phyloP scores from a whole-genome alignment of 1,140 invertebrate genomes.

The Cydia pomonella region DNA sequence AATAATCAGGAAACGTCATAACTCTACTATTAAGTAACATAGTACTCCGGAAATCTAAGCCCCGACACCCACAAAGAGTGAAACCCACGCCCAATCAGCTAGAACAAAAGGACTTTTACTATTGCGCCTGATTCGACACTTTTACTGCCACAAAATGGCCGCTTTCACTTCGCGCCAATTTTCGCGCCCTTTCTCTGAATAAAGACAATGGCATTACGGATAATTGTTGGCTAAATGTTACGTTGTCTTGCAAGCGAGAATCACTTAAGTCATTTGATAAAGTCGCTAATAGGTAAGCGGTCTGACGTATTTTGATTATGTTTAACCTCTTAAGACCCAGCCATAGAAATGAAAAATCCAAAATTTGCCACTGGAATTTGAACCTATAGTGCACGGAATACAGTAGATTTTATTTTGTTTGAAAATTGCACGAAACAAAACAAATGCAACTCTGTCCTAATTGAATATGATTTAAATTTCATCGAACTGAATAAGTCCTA shows the following conservation, averaged over 20 bases:
- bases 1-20: slow-evolving; percentile 21
- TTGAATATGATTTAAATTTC: too few species aligned
- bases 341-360: too few species aligned
- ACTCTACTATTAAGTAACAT: slow-evolving; percentile 14
- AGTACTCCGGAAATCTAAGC: slow-evolving; percentile 11
- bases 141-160: slow-evolving; percentile 33
- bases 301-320: too few species aligned
- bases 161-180: slow-evolving; percentile 54
- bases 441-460: too few species aligned
- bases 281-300: not conserved
- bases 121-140: slow-evolving; percentile 40
- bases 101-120: slow-evolving; percentile 44
- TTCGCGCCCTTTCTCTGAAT: slow-evolving; percentile 59
- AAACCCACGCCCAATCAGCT: slow-evolving; percentile 28
- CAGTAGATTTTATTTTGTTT: too few species aligned
- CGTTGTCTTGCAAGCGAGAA: slow-evolving; percentile 39
- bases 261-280: slow-evolving; percentile 13
- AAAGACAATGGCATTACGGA: slow-evolving; percentile 62
- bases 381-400: too few species aligned
- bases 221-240: slow-evolving; percentile 61
- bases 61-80: slow-evolving; percentile 24
- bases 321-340: too few species aligned
- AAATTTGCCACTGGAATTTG: too few species aligned
- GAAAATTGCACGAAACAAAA: too few species aligned
- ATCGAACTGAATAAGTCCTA: too few species aligned